These are phyloP conservation scores for Callimorpha dominula DNA, from an alignment of 2,888 invertebrate genomes.

Conservation along the genomic window DNA sequence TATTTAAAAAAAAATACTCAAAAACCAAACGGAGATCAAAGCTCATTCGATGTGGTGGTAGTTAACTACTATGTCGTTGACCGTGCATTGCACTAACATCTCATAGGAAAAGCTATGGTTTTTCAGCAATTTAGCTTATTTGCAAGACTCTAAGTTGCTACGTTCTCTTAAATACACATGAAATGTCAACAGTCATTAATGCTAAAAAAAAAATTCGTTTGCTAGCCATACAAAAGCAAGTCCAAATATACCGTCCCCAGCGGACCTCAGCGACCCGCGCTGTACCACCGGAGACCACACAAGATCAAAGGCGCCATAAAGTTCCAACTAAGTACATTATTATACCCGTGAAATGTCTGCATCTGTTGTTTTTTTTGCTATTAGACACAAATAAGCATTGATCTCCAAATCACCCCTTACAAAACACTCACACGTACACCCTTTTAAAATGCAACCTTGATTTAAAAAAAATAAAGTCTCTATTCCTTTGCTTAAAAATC, in stretches of 20 bases:
- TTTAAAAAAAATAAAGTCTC: accelerated
- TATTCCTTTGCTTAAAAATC: constrained; percentile 1
- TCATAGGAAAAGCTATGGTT: too few species aligned
- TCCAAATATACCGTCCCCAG: constrained; percentile 44
- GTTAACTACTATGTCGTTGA: too few species aligned
- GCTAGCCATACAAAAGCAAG: constrained; percentile 25
- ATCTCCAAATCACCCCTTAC: constrained; percentile 72
- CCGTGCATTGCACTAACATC: too few species aligned
- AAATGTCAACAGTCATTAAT: constrained; percentile 21
- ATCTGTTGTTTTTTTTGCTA: constrained; percentile 85
- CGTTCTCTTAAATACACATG: not conserved
- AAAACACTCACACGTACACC: constrained; percentile 26
- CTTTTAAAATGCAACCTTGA: constrained; percentile 34
- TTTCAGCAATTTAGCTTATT: not conserved
- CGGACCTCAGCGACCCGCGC: constrained; percentile 29
- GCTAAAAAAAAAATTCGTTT: constrained; percentile 12
- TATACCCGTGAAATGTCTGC: constrained; percentile 85
- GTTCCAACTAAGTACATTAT: constrained; percentile 85
- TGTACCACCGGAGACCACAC: constrained; percentile 57
- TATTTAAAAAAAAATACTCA: too few species aligned
- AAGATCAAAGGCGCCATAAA: constrained; percentile 82
- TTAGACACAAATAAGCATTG: constrained; percentile 85
- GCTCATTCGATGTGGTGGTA: too few species aligned
- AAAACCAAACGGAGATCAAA: too few species aligned
- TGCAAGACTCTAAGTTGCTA: not conserved